Base-by-base conservation (phyloP, 1,140 invertebrate genomes). In the Eulimnadia texana region DNA sequence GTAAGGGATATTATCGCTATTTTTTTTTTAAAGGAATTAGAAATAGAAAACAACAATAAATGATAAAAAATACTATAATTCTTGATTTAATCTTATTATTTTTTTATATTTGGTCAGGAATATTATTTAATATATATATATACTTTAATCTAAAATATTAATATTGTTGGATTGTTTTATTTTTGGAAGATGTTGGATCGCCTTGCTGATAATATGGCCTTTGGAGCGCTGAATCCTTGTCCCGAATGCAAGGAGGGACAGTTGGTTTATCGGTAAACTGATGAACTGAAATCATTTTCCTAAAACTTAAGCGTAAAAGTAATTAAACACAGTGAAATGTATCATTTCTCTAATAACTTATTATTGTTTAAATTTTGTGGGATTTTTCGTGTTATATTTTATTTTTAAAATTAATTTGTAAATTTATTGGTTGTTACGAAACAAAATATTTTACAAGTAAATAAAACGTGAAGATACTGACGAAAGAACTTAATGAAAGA, bases 161-260 rank as follows among this genome's bases (percentile, higher is more conserved):
- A n/a, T n/a, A n/a, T n/a, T n/a, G n/a, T n/a, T n/a, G n/a, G n/a
- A n/a, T n/a, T 3, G 23, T 60, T 63, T 9, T 68, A 65, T 47
- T 66, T 33, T 63, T 73, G 80, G 58, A 67, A 90, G 83, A 81
- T 88, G 29, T 71, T 89, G 50, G 88, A 95, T 74, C 73, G 76
- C 60, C 68, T 95, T 1, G 77, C 84, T 13, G 95, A 98, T 74
- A 75, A 81, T 27, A 84, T 98, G 79, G 79, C 82, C 2, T 96
- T 98, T 80, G 96, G 96, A 54, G 80, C 82, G 25, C 73, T 93
- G 13, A 69, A 81, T 59, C 79, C 79, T 0, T 98, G 95, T 72
- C 70, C 80, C 3, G 82, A 86, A 68, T 99, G 96, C 70, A 82
- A 82, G 60, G 71, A 76, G 33, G 85, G 85, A 10, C 83, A 90